phyloP scores from a whole-genome alignment of 2,888 invertebrate genomes.

The Epirrhoe tristata region DNA sequence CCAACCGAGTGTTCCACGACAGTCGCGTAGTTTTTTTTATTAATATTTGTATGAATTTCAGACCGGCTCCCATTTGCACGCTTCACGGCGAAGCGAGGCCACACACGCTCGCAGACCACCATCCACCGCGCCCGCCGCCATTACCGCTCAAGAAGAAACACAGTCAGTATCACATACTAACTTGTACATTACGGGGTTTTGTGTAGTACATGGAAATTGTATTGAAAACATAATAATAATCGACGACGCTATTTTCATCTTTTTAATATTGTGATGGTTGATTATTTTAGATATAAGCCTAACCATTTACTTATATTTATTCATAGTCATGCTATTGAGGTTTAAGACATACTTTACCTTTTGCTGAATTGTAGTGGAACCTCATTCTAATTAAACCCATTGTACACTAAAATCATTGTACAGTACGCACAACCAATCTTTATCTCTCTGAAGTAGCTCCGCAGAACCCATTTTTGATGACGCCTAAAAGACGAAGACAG shows the following conservation, averaged over 20 bases:
- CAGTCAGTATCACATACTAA: conserved; percentile 89
- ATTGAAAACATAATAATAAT: background rate
- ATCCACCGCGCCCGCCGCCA: conserved; percentile 93
- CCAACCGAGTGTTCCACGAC: no score
- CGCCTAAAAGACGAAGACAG: no score
- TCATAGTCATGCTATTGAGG: background rate
- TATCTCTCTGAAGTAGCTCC: no score
- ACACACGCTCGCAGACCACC: conserved; percentile 80
- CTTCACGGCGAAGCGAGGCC: conserved; percentile 78
- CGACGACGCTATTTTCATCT: background rate
- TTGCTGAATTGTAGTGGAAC: background rate
- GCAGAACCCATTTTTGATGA: no score
- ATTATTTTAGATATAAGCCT: background rate
- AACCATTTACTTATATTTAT: background rate
- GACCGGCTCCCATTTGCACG: conserved; percentile 68
- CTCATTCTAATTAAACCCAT: background rate
- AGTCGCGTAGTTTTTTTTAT: background rate
- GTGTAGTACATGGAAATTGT: background rate
- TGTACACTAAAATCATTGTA: background rate
- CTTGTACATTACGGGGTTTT: background rate
- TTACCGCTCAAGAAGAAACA: conserved; percentile 97
- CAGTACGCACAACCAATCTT: no score
- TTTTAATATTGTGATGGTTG: background rate
- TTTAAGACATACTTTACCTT: background rate
- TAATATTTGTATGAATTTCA: conserved; percentile 34